A percentile compares a stretch with the other conserved stretches of the same genome.
Conservation (phyloP, 2,797 vertebrate genomes). For the Phrynocephalus guinanensis region DNA sequence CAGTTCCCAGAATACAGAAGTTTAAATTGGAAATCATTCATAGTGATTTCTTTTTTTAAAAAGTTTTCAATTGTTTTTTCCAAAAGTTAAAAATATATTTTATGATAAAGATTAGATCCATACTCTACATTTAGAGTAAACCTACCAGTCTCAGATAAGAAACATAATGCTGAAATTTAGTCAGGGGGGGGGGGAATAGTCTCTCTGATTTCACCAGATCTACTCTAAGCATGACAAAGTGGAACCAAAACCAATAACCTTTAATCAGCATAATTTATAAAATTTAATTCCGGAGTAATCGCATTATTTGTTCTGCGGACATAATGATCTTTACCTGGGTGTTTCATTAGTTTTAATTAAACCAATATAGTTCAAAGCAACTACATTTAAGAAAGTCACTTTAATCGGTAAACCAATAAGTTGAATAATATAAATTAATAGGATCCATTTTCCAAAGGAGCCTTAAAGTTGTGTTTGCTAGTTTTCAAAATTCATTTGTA, state of each 20-base stretch:
- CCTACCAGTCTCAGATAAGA: background rate
- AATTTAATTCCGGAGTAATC: conserved; percentile 27
- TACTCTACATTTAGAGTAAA: background rate
- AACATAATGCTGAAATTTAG: background rate
- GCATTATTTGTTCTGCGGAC: conserved; percentile 50
- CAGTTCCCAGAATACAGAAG: background rate
- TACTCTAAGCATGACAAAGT: background rate
- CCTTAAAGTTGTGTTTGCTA: conserved; percentile 62
- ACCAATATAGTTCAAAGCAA: conserved; percentile 14
- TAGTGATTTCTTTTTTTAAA: background rate
- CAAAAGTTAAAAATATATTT: background rate
- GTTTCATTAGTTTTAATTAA: conserved; percentile 17
- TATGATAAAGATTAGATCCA: background rate
- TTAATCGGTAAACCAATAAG: conserved; percentile 34
- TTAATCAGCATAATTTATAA: conserved; percentile 51
- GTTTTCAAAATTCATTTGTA: conserved; percentile 35
- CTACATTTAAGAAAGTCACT: background rate
- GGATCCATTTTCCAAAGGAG: conserved; percentile 71
- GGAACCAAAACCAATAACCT: background rate
- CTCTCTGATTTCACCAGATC: background rate
- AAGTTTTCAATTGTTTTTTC: background rate
- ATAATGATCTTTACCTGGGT: conserved; percentile 8
- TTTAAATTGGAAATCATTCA: conserved; percentile 28
- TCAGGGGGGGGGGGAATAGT: background rate
- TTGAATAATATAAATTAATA: conserved; percentile 68